A percentile compares a stretch with the other conserved stretches of the same genome.
These are phyloP conservation scores for Lipotes vexillifer DNA, from an alignment of 2,113 vertebrate species.

Conservation along the genomic window DNA sequence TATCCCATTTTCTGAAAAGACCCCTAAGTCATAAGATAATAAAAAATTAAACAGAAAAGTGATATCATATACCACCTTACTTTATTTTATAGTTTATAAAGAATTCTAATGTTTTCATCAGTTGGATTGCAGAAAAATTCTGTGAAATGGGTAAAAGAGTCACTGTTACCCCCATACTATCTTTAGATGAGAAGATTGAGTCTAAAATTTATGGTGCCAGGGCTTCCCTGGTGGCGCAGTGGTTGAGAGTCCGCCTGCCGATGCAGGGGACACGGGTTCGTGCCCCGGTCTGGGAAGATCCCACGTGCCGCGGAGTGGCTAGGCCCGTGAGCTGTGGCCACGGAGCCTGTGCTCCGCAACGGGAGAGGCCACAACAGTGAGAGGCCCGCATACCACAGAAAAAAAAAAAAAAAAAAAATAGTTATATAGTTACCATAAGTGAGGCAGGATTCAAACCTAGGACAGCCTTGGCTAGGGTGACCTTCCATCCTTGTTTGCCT, in stretches of 20 bases:
- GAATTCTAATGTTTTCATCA: background rate
- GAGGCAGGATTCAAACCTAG: background rate
- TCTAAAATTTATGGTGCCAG: background rate
- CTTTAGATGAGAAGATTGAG: background rate
- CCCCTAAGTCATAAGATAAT: background rate
- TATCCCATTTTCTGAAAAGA: background rate
- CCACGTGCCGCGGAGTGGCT: too few relatives aligned
- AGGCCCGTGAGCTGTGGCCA: too few relatives aligned
- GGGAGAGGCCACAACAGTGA: too few relatives aligned
- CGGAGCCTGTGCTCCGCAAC: too few relatives aligned
- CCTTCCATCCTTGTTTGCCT: background rate
- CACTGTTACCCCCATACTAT: background rate
- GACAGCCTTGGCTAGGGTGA: background rate
- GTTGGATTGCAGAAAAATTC: background rate
- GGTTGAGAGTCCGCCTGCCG: too few relatives aligned
- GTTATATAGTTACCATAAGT: background rate
- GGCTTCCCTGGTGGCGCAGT: too few relatives aligned
- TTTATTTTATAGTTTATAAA: background rate
- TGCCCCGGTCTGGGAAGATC: too few relatives aligned
- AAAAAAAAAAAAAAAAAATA: too few relatives aligned
- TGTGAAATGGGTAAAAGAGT: background rate
- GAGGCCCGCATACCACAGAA: too few relatives aligned
- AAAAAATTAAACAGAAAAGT: background rate
- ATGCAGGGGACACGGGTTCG: too few relatives aligned
- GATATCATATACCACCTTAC: background rate